Base-by-base conservation (phyloP, 2,888 invertebrate species). In the Taenaris catops region DNA sequence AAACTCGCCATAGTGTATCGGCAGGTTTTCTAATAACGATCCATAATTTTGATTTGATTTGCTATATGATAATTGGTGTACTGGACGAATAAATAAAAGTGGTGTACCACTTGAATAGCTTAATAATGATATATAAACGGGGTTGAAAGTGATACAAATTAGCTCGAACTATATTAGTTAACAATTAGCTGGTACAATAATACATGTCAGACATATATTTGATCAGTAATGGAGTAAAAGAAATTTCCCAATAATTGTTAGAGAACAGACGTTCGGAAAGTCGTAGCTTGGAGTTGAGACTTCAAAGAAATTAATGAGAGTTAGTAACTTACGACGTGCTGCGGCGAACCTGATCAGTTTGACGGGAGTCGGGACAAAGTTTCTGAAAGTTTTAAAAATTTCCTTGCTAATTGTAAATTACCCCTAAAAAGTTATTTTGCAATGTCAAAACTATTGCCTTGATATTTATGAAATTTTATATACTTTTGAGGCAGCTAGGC, bases 241-340 rank as follows among this genome's bases (percentile, higher is more conserved):
- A 74, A 72, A 78, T 78, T 74, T 64, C 69, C 75, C 73, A 67
- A 76, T 81, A 79, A 83, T 80, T 78, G 74, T 72, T 74, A 63
- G 66, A 55, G 54, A 68, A 67, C 61, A 31, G 31, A 31, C 31
- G 31, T 31, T 62, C 53, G 62, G 55, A 59, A 76, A 80, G 70
- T 76, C 78, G 69, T 66, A 61, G 71, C 63, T 59, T 55, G 58
- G 58, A 57, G 70, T 64, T 63, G 69, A 66, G 74, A 73, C 73
- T 80, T 78, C 78, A 78, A 78, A 81, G 79, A 81, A 80, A 83
- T 83, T 83, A 84, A 84, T 81, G 84, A 84, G 76, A 78, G 79
- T 83, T 84, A 74, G 71, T 62, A 83, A 83, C 73, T 81, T 63
- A 60, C 65, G 71, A 81, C 84, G 84, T 81, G 81, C 78, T 64